Evolutionary conservation across 1,140 invertebrate species (phyloP).

Genomic region (Psix sp.): DNA sequence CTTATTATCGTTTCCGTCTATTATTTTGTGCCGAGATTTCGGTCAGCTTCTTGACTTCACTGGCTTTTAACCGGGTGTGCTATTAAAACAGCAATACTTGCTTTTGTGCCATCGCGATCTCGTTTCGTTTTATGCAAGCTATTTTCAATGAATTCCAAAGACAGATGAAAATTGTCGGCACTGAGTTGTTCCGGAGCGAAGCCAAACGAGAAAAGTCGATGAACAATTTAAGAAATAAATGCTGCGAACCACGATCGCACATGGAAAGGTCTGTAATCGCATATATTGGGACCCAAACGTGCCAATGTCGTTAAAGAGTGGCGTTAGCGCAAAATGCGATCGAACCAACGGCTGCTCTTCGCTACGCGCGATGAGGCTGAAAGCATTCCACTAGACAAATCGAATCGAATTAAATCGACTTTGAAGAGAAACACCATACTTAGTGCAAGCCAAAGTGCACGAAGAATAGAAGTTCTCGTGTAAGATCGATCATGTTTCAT

Average conservation of each 20-base stretch:
- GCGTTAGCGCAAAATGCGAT: slow-evolving; percentile 44
- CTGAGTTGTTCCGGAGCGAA: slow-evolving; percentile 30
- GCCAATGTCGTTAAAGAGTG: slow-evolving; percentile 51
- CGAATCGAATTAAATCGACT: slow-evolving; percentile 54
- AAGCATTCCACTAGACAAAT: slow-evolving; percentile 55
- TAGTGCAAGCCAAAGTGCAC: slow-evolving; percentile 47
- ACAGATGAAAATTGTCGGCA: slow-evolving; percentile 31
- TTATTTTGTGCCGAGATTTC: too few relatives aligned
- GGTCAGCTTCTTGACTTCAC: too few relatives aligned
- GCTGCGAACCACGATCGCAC: slow-evolving; percentile 17
- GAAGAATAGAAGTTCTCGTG: slow-evolving; percentile 31
- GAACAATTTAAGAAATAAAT: slow-evolving; percentile 34
- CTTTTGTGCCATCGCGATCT: slow-evolving; percentile 13
- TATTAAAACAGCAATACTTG: slow-evolving; percentile 9
- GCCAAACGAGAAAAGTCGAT: slow-evolving; percentile 24
- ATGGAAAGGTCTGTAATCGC: slow-evolving; percentile 30
- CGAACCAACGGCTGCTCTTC: slow-evolving; percentile 39
- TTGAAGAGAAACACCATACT: slow-evolving; percentile 42
- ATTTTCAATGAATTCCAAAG: slow-evolving; percentile 29
- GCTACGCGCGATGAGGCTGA: slow-evolving; percentile 39
- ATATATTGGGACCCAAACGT: slow-evolving; percentile 37
- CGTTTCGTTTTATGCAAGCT: slow-evolving; percentile 26
- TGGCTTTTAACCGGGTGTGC: too few relatives aligned
- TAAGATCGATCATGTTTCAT: slow-evolving; percentile 39
- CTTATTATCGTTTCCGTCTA: too few relatives aligned